Evolutionary conservation across 2,797 vertebrate genomes (phyloP).

Genomic region (Glyptemys insculpta): DNA sequence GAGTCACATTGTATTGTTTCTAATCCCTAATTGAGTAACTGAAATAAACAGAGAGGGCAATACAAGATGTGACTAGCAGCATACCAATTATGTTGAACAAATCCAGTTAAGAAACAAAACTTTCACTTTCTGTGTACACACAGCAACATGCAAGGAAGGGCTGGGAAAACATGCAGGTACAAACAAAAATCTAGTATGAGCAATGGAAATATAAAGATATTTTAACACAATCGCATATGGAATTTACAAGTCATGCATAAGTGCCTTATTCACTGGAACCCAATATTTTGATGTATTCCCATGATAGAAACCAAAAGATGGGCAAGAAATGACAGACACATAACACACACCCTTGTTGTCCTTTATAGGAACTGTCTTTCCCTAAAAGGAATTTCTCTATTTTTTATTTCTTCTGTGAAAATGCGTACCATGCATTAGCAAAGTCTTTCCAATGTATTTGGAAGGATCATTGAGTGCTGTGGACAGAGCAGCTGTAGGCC

Average conservation of each 20-base stretch:
- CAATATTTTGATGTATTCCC: conserved; percentile 65
- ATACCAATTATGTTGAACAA: neutral
- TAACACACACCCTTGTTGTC: conserved; percentile 55
- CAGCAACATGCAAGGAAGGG: neutral
- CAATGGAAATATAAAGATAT: conserved; percentile 56
- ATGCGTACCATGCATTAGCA: conserved; percentile 28
- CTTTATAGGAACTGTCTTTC: conserved; percentile 56
- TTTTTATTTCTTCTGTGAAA: conserved; percentile 64
- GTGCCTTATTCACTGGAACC: conserved; percentile 62
- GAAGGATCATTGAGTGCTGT: conserved; percentile 54
- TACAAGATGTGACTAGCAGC: neutral
- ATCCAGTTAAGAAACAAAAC: neutral
- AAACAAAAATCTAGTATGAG: conserved; percentile 38
- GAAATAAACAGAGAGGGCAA: neutral
- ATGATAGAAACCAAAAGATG: conserved; percentile 52
- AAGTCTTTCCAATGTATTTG: conserved; percentile 38
- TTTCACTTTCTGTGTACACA: conserved; percentile 9
- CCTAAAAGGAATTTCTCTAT: conserved; percentile 40
- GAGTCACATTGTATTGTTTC: neutral
- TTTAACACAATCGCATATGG: conserved; percentile 63
- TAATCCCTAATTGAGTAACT: neutral
- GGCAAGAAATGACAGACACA: conserved; percentile 54
- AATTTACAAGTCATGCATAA: conserved; percentile 72
- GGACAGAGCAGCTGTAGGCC: conserved; percentile 55
- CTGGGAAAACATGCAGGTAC: neutral